Evolutionary conservation across 2,797 vertebrate genomes (phyloP).

Genomic region (Perodicticus potto): DNA sequence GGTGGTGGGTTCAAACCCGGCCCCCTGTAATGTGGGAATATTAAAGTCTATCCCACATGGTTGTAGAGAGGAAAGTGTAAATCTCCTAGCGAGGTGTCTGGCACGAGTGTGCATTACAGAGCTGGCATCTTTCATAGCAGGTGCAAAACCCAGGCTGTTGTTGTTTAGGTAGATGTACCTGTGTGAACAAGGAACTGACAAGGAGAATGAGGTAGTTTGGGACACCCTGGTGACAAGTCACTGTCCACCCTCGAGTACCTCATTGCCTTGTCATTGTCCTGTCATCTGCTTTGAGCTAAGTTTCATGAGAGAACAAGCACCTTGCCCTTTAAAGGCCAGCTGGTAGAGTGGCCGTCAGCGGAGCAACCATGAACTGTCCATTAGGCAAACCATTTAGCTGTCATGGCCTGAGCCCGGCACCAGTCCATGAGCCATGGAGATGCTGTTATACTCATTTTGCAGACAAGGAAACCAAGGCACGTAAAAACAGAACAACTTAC

Average conservation of each 20-base stretch:
- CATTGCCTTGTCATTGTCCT: background rate
- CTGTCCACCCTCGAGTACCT: background rate
- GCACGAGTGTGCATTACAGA: background rate
- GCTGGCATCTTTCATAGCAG: background rate
- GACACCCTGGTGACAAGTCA: background rate
- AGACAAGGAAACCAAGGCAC: slow-evolving; percentile 32
- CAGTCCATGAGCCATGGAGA: background rate
- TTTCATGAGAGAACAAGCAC: background rate
- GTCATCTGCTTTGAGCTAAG: slow-evolving; percentile 34
- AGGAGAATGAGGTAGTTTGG: background rate
- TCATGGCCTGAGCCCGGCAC: background rate
- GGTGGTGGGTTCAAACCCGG: too few relatives aligned
- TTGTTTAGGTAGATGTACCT: background rate
- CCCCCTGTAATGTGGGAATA: background rate
- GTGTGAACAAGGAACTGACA: background rate
- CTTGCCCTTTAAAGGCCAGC: background rate
- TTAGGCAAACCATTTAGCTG: background rate
- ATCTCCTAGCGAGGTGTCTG: background rate
- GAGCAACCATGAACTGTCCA: background rate
- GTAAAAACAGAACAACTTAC: background rate
- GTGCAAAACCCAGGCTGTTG: background rate
- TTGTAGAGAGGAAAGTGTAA: background rate
- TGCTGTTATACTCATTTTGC: background rate
- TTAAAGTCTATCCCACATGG: background rate
- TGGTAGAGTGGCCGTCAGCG: background rate